Conservation (phyloP, 35 echinoderm and acorn worm genomes). For the Chiridota heheva region DNA sequence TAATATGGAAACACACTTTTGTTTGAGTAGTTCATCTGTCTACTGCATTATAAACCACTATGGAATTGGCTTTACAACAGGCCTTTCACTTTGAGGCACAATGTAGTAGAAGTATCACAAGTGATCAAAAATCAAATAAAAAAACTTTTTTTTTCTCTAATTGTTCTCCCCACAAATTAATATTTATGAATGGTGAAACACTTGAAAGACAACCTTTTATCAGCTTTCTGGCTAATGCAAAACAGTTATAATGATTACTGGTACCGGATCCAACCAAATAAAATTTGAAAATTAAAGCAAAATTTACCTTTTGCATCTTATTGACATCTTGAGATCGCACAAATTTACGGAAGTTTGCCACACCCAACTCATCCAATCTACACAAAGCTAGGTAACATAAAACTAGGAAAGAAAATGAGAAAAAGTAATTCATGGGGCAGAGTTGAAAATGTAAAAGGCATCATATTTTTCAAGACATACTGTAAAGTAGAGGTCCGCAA, state of each 20-base stretch:
- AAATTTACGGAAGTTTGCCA: conserved; percentile 84
- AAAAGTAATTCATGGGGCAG: conserved; percentile 22
- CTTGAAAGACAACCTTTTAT: neutral
- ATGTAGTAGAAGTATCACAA: too few species aligned
- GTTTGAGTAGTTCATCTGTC: too few species aligned
- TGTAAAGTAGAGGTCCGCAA: neutral
- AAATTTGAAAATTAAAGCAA: neutral
- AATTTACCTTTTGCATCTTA: conserved; percentile 93
- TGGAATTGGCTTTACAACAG: too few species aligned
- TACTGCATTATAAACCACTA: too few species aligned
- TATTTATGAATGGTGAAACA: neutral
- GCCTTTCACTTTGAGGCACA: too few species aligned
- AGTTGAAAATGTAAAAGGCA: neutral
- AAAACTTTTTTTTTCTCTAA: too few species aligned
- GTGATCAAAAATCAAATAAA: too few species aligned
- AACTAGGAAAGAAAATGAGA: conserved; percentile 55
- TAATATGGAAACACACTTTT: too few species aligned
- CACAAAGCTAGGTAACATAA: conserved; percentile 81
- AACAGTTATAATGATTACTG: too few species aligned
- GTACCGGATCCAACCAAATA: too few species aligned
- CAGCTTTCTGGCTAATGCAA: neutral
- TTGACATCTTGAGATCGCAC: conserved; percentile 89
- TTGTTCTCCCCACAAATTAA: too few species aligned
- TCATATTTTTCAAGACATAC: neutral
- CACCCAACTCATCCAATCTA: conserved; percentile 82